Percentiles rank a stretch among this genome's conserved stretches.
Conservation (phyloP, 2,888 invertebrate species). For the Lepidocyrtoides sp. region DNA sequence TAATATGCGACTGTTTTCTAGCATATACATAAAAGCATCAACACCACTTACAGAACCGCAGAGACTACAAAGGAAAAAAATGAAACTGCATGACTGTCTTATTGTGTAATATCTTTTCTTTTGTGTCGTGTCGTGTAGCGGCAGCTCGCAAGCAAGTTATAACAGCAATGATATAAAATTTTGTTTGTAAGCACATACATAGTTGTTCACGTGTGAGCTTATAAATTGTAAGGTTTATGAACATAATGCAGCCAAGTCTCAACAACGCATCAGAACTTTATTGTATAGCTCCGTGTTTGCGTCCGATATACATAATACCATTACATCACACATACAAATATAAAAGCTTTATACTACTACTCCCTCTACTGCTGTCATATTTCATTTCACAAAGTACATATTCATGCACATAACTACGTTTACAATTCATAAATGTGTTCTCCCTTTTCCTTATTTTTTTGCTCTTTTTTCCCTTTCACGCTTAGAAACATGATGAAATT, state of each 20-base stretch:
- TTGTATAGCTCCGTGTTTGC: too few species aligned
- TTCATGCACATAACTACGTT: too few species aligned
- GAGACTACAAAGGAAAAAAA: not conserved
- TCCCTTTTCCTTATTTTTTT: not conserved
- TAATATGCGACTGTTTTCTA: too few species aligned
- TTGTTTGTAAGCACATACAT: not conserved
- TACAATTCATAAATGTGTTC: not conserved
- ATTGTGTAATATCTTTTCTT: constrained; percentile 14
- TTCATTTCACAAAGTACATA: constrained; percentile 25
- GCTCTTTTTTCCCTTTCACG: constrained; percentile 65
- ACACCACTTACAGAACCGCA: not conserved
- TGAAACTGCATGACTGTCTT: not conserved
- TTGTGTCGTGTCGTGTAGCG: not conserved
- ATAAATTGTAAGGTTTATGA: too few species aligned
- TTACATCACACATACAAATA: not conserved
- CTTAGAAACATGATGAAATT: constrained; percentile 80
- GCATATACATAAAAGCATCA: not conserved
- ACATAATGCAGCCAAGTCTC: too few species aligned
- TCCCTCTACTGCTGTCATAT: not conserved
- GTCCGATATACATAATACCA: not conserved
- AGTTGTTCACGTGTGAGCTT: not conserved
- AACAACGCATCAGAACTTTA: too few species aligned
- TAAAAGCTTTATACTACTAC: not conserved
- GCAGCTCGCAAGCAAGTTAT: not conserved
- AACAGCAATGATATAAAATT: not conserved